phyloP scores from a whole-genome alignment of 2,888 invertebrate species.

The Ischnura elegans region DNA sequence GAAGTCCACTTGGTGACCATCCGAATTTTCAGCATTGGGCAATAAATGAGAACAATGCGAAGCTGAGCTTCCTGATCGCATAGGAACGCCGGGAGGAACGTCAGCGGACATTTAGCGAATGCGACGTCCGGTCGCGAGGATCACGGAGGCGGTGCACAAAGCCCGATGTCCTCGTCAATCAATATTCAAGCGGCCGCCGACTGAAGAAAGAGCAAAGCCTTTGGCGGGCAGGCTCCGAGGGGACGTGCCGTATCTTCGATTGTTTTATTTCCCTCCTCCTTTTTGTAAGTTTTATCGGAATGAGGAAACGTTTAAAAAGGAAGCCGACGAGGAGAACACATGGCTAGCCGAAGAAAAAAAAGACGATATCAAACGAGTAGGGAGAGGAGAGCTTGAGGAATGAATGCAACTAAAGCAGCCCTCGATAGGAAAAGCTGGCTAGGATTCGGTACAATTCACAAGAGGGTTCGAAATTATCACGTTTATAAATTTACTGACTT shows the following conservation, averaged over 20 bases:
- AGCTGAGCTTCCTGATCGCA: no score
- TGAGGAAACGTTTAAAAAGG: not conserved
- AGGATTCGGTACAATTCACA: no score
- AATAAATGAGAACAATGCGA: no score
- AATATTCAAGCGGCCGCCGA: not conserved
- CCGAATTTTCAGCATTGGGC: no score
- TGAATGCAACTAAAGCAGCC: not conserved
- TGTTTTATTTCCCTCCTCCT: no score
- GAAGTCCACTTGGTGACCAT: no score
- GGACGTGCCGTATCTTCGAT: not conserved
- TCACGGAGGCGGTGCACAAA: not conserved
- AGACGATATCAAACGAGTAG: not conserved
- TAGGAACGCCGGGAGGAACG: not conserved
- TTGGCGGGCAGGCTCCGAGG: not conserved
- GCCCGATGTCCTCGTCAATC: not conserved
- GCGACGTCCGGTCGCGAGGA: not conserved
- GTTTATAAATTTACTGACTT: no score
- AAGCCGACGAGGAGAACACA: conserved; percentile 11
- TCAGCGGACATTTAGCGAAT: not conserved
- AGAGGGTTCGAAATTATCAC: no score
- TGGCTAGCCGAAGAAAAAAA: not conserved
- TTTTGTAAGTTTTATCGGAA: not conserved
- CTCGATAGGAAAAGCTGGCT: not conserved
- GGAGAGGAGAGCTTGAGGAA: not conserved
- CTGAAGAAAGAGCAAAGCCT: not conserved